Conservation (phyloP, 2,797 vertebrate genomes). For the Notolepis coatsorum region DNA sequence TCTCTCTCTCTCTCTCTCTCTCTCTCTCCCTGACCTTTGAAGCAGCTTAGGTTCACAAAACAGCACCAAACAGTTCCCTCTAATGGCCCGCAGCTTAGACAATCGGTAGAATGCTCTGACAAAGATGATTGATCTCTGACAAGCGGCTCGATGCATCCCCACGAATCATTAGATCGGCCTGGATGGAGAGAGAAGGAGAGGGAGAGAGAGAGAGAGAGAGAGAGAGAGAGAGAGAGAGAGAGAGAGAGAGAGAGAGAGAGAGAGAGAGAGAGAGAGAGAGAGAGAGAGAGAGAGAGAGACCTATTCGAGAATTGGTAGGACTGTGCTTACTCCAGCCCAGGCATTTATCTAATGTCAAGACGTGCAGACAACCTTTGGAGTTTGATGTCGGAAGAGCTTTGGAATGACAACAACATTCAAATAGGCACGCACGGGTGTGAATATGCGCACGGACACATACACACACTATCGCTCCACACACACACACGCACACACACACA, state of each 20-base stretch:
- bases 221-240: conserved; percentile 9
- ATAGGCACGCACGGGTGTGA: too few species aligned
- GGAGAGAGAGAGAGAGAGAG: conserved; percentile 3
- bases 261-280: conserved; percentile 41
- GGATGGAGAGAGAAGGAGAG: conserved; percentile 57
- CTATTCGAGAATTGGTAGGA: conserved; percentile 80
- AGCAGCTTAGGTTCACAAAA: conserved; percentile 86
- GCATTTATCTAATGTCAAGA: conserved; percentile 82
- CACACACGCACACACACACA: not conserved
- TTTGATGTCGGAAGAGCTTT: conserved; percentile 73
- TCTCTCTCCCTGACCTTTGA: conserved; percentile 82
- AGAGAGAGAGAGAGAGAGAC: conserved; percentile 68
- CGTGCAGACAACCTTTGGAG: conserved; percentile 80
- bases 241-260: conserved; percentile 19
- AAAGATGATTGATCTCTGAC: conserved; percentile 88
- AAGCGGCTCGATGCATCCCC: conserved; percentile 83
- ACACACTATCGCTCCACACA: not conserved
- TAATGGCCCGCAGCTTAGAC: conserved; percentile 86
- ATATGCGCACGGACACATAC: conserved; percentile 7
- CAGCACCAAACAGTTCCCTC: conserved; percentile 86
- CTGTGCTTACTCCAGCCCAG: conserved; percentile 75
- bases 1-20: conserved; percentile 27
- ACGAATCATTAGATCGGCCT: conserved; percentile 84
- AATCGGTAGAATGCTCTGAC: conserved; percentile 83
- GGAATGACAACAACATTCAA: conserved; percentile 73